Conservation (phyloP, 2,888 invertebrate genomes). For the Mythimna pallens region DNA sequence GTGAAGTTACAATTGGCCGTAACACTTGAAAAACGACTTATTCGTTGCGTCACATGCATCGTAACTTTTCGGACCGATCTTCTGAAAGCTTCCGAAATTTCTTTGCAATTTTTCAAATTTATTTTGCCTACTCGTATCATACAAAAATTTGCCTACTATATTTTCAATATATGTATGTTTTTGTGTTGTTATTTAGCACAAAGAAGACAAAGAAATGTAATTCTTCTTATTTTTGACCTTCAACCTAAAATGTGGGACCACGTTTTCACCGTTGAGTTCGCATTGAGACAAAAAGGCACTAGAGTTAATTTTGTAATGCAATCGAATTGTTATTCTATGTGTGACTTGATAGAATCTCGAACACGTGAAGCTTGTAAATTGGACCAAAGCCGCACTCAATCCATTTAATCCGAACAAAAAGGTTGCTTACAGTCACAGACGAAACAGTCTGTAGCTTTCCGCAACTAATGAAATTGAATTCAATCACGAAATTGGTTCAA, state of each 20-base stretch:
- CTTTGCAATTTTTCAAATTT: too few species aligned
- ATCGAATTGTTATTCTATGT: slow-evolving; percentile 41
- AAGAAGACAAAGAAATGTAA: neutral
- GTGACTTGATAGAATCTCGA: slow-evolving; percentile 49
- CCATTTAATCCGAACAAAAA: slow-evolving; percentile 63
- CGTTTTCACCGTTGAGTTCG: slow-evolving; percentile 6
- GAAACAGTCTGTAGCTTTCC: slow-evolving; percentile 50
- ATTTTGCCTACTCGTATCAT: neutral
- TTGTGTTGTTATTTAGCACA: neutral
- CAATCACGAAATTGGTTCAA: slow-evolving; percentile 58
- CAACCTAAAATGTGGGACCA: neutral
- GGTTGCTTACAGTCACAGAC: slow-evolving; percentile 45
- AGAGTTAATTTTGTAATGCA: slow-evolving; percentile 30
- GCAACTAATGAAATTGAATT: slow-evolving; percentile 59
- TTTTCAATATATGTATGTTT: neutral
- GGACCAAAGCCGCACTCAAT: slow-evolving; percentile 58
- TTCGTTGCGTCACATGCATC: too few species aligned
- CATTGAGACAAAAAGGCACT: slow-evolving; percentile 3
- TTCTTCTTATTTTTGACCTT: slow-evolving; percentile 5
- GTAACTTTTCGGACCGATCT: neutral
- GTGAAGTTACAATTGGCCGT: neutral
- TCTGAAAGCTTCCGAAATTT: neutral
- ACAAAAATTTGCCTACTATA: neutral
- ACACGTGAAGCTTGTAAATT: slow-evolving; percentile 60
- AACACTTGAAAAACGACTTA: neutral